Conservation (phyloP, 2,888 invertebrate genomes). For the Nymphalis c-album region DNA sequence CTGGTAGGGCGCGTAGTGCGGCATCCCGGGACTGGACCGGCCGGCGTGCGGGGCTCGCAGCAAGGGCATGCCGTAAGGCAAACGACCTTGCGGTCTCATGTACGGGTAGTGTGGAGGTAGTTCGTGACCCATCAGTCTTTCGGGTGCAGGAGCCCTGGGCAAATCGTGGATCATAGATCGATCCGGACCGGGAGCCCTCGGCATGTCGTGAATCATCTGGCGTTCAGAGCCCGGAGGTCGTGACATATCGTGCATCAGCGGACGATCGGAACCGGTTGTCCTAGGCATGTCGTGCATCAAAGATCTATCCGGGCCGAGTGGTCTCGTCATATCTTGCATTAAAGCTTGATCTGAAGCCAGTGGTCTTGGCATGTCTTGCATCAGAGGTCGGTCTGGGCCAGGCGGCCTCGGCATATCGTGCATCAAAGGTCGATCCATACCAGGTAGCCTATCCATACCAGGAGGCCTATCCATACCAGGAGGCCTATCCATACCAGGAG, state of each 20-base stretch:
- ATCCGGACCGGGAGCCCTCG: slow-evolving; percentile 23
- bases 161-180: slow-evolving; percentile 36
- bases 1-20: slow-evolving; percentile 41
- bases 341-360: slow-evolving; percentile 8
- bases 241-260: slow-evolving; percentile 28
- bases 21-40: slow-evolving; percentile 33
- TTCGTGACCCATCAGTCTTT: slow-evolving; percentile 37
- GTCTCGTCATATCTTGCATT: slow-evolving; percentile 8
- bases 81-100: slow-evolving; percentile 37
- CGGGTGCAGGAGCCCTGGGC: slow-evolving; percentile 28
- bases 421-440: background rate
- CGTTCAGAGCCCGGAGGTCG: slow-evolving; percentile 25
- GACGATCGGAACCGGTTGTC: slow-evolving; percentile 15
- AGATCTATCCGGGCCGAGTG: slow-evolving; percentile 15
- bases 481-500: background rate
- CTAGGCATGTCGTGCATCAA: slow-evolving; percentile 28
- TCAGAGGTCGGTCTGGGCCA: slow-evolving; percentile 20
- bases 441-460: background rate
- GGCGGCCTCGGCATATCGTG: slow-evolving; percentile 31
- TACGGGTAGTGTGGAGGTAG: slow-evolving; percentile 39
- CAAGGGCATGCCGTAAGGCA: slow-evolving; percentile 39
- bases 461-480: background rate
- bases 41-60: slow-evolving; percentile 42
- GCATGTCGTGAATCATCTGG: slow-evolving; percentile 28
- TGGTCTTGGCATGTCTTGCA: slow-evolving; percentile 23